Percentiles rank a stretch among this genome's conserved stretches.
phyloP scores from a whole-genome alignment of 2,797 vertebrate genomes.

The Apogon hyalosoma region DNA sequence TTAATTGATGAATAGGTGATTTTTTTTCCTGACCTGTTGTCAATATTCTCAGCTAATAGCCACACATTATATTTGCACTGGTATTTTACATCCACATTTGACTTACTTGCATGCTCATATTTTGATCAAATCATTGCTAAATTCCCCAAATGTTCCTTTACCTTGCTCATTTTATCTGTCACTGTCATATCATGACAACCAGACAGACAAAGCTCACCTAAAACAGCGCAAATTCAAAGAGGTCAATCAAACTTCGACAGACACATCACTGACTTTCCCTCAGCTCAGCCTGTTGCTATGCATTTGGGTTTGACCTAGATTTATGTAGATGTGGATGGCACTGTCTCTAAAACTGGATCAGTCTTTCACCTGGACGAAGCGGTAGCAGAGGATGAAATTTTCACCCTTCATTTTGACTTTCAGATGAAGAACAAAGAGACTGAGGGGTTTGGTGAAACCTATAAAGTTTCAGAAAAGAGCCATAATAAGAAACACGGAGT shows the following conservation, averaged over 20 bases:
- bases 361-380: slow-evolving; percentile 30
- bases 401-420: slow-evolving; percentile 22
- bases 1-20: no score
- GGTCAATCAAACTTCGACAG: slow-evolving; percentile 16
- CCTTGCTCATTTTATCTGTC: no score
- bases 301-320: slow-evolving; percentile 12
- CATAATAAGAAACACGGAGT: background rate
- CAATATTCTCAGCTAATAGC: no score
- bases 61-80: no score
- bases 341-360: slow-evolving; percentile 14
- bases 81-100: no score
- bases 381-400: slow-evolving; percentile 25
- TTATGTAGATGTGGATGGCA: slow-evolving; percentile 12
- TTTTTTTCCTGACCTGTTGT: no score
- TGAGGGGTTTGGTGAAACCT: background rate
- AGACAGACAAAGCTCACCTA: slow-evolving; percentile 7
- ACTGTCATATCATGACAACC: slow-evolving; percentile 1
- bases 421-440: slow-evolving; percentile 15
- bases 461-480: background rate
- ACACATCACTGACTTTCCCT: slow-evolving; percentile 15
- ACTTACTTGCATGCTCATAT: no score
- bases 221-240: slow-evolving; percentile 10
- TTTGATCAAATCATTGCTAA: no score
- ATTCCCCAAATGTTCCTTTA: no score
- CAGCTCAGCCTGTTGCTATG: slow-evolving; percentile 5